Conservation (phyloP, 2,113 vertebrate species). For the Laticauda colubrina region DNA sequence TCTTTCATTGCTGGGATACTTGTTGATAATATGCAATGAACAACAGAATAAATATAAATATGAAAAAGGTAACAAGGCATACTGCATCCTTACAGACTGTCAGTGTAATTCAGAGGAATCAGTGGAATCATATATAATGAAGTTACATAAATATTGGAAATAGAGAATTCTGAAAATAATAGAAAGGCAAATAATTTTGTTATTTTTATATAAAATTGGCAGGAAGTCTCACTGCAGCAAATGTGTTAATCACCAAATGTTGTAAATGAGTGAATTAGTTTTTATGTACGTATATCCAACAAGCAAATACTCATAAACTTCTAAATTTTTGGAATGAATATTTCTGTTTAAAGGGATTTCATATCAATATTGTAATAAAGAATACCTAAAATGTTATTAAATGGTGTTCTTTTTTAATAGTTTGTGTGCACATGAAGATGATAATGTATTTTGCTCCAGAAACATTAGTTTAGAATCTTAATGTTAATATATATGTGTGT, state of each 20-base stretch:
- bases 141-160: background rate
- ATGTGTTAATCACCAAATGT: background rate
- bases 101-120: background rate
- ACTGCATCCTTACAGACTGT: background rate
- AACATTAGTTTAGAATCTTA: background rate
- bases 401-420: background rate
- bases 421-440: background rate
- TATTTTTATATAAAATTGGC: background rate
- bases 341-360: background rate
- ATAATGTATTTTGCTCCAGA: background rate
- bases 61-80: background rate
- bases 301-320: background rate
- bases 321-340: background rate
- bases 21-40: background rate
- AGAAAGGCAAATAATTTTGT: background rate
- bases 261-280: background rate
- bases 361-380: background rate
- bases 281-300: background rate
- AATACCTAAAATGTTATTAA: background rate
- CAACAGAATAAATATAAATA: background rate
- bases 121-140: background rate
- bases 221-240: background rate
- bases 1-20: background rate
- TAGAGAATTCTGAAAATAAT: conserved; percentile 7
- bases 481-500: no score